Conservation (phyloP, 1,140 invertebrate species). For the Drosophila setifemur region DNA sequence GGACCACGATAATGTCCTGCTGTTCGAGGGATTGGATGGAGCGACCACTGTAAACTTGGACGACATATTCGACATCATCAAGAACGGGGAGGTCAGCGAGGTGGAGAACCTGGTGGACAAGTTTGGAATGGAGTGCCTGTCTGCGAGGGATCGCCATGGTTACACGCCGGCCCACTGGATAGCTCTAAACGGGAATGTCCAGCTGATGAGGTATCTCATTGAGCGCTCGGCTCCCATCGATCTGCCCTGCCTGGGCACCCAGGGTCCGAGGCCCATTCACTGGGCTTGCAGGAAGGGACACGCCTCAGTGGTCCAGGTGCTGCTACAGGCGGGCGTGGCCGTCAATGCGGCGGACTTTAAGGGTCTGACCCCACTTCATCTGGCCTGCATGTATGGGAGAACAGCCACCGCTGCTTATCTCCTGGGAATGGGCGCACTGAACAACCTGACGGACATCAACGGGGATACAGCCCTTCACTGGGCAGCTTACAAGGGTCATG, state of each 20-base stretch:
- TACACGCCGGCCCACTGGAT: slow-evolving; percentile 97
- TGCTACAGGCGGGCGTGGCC: slow-evolving; percentile 92
- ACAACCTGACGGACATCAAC: slow-evolving; percentile 94
- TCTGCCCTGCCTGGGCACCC: slow-evolving; percentile 92
- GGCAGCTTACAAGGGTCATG: slow-evolving; percentile 95
- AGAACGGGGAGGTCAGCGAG: slow-evolving; percentile 87
- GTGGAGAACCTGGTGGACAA: slow-evolving; percentile 91
- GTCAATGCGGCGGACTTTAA: slow-evolving; percentile 95
- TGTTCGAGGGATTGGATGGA: slow-evolving; percentile 80
- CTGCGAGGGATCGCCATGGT: slow-evolving; percentile 93
- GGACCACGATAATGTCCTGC: slow-evolving; percentile 74
- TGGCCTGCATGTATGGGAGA: slow-evolving; percentile 95
- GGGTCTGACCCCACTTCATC: slow-evolving; percentile 94
- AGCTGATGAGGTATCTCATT: slow-evolving; percentile 92
- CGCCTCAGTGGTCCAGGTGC: slow-evolving; percentile 90
- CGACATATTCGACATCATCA: slow-evolving; percentile 81
- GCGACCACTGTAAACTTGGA: slow-evolving; percentile 82
- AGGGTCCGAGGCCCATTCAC: slow-evolving; percentile 94
- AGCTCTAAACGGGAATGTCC: slow-evolving; percentile 92
- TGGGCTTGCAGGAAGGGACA: slow-evolving; percentile 95
- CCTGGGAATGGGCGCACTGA: slow-evolving; percentile 92
- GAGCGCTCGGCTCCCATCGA: slow-evolving; percentile 92
- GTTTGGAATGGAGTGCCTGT: slow-evolving; percentile 87
- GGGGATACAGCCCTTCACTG: slow-evolving; percentile 96
- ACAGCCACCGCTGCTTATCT: slow-evolving; percentile 94